Percentiles rank a stretch among this genome's conserved stretches.
Conservation (phyloP, 2,113 vertebrate genomes). For the Dasypus novemcinctus region DNA sequence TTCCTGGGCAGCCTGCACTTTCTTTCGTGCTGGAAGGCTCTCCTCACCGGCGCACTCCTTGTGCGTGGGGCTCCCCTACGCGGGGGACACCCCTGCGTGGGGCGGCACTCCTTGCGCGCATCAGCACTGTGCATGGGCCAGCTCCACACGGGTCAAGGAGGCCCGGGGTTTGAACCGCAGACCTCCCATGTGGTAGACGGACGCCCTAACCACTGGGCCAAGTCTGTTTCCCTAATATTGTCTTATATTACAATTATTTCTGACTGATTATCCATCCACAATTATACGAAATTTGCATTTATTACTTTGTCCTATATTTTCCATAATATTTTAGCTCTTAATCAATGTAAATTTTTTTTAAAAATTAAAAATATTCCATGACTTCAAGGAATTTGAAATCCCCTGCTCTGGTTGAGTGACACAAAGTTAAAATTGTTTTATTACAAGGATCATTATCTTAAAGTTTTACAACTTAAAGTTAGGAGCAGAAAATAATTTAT, state of each 20-base stretch:
- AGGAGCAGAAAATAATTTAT: background rate
- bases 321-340: background rate
- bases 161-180: no score
- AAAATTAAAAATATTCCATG: background rate
- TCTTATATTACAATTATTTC: background rate
- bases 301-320: background rate
- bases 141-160: no score
- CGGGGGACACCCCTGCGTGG: no score
- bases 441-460: background rate
- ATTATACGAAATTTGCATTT: background rate
- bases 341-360: background rate
- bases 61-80: no score
- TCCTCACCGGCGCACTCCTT: no score
- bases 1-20: no score
- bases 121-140: no score
- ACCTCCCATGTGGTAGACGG: no score
- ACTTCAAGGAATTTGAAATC: background rate
- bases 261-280: background rate
- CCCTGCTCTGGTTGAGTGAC: background rate
- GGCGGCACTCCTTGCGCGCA: no score
- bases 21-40: no score
- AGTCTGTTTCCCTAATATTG: no score
- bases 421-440: background rate
- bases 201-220: no score
- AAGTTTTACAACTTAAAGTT: background rate